Evolutionary conservation across 2,888 invertebrate genomes (phyloP).

Genomic region (Cosmia trapezina): DNA sequence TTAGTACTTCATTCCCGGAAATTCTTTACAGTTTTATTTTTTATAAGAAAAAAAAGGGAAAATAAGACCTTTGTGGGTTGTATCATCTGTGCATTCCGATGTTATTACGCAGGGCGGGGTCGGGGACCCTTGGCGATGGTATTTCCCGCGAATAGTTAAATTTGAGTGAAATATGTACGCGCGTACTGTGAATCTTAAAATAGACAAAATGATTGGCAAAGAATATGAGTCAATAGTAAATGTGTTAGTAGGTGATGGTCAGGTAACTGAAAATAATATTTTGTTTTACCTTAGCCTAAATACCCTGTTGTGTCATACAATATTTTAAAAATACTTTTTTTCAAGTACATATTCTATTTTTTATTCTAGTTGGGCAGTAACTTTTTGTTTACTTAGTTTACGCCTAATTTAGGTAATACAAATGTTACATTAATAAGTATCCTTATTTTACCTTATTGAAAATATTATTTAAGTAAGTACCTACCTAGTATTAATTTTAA

Average conservation of each 20-base stretch:
- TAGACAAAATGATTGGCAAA: slow-evolving; percentile 80
- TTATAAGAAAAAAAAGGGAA: slow-evolving; percentile 78
- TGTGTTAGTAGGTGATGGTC: slow-evolving; percentile 89
- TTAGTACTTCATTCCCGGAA: slow-evolving; percentile 78
- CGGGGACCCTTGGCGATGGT: slow-evolving; percentile 71
- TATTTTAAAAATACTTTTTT: slow-evolving; percentile 65
- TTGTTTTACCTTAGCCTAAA: slow-evolving; percentile 85
- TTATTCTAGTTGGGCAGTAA: not conserved
- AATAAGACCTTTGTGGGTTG: slow-evolving; percentile 83
- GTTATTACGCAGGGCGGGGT: slow-evolving; percentile 82
- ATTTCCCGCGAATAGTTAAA: slow-evolving; percentile 77
- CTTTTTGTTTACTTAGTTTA: slow-evolving; percentile 27
- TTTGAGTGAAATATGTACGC: slow-evolving; percentile 66
- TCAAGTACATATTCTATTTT: slow-evolving; percentile 60
- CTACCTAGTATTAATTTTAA: too few relatives aligned
- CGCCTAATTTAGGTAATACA: not conserved
- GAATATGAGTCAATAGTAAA: slow-evolving; percentile 78
- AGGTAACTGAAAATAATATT: slow-evolving; percentile 78
- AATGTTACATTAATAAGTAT: too few relatives aligned
- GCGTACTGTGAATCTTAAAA: slow-evolving; percentile 79
- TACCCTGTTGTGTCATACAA: slow-evolving; percentile 63
- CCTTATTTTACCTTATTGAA: too few relatives aligned
- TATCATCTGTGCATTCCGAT: slow-evolving; percentile 88
- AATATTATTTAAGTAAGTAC: too few relatives aligned
- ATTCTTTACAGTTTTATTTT: slow-evolving; percentile 80